Base-by-base conservation (phyloP, 2,113 vertebrate genomes). In the Hyla sarda region DNA sequence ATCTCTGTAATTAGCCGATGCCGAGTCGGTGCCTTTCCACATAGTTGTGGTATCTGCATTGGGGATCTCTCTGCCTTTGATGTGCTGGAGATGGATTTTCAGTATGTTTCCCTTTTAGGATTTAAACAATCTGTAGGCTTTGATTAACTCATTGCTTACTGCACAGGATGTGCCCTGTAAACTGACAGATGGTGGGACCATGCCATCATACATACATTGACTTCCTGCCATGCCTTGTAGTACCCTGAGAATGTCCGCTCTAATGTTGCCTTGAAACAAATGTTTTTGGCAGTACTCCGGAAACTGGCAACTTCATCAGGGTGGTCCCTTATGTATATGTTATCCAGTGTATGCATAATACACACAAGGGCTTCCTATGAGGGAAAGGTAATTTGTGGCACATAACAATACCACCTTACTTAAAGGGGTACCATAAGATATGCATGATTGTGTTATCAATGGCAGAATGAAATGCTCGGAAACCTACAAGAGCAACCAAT, bases 31-130 rank as follows among this genome's bases (percentile, higher is more conserved):
- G 83, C 45, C 30, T 83, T 85, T 85, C 76, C 77, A 47, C 77
- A 87, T 87, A 81, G 14, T 87, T 74, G 13, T 62, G 19, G 25
- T 82, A 82, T 87, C 85, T 81, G 41, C 17, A 8, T 82, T 62
- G n/a, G 69, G 52, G 25, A 87, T 87, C 85, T 82, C 85, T 74
- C 67, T 48, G 37, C 54, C 85, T 87, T 87, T 87, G 85, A 87
- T 82, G 77, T 81, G 10, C 41, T 73, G 79, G 37, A 50, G 77
- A 82, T 77, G 37, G 32, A 48, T 79, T 56, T 79, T 79, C 41
- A 78, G 62, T 60, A 80, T 86, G 47, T 72, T 80, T 72, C 32
- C 75, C 74, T 37, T 37, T 60, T 73, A 72, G 65, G 34, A 73
- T 34, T 62, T 82, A 82, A 86, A 86, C 85, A 86, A 86, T 23